A percentile compares a stretch with the other conserved stretches of the same genome.
Evolutionary conservation across 1,140 invertebrate genomes (phyloP).

Genomic region (Berghia stephanieae): DNA sequence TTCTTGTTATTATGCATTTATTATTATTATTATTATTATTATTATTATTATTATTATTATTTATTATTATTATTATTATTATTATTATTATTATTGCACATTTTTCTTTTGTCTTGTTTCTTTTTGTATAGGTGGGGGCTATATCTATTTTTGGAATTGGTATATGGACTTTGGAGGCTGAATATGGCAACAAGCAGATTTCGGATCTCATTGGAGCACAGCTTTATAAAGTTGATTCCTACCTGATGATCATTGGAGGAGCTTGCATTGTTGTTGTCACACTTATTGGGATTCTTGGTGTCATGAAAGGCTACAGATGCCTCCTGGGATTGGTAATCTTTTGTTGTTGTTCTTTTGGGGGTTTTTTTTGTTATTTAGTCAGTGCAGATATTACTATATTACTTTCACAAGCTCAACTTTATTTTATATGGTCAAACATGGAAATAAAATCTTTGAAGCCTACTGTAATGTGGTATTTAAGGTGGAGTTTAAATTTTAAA

Average conservation of each 20-base stretch:
- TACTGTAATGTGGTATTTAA: no score
- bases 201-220: slow-evolving; percentile 47
- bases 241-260: slow-evolving; percentile 51
- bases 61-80: background rate
- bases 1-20: background rate
- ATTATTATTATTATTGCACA: background rate
- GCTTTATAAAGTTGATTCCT: slow-evolving; percentile 53
- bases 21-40: background rate
- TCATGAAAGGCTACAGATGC: slow-evolving; percentile 47
- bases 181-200: slow-evolving; percentile 55
- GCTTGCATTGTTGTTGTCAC: slow-evolving; percentile 48
- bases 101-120: background rate
- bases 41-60: background rate
- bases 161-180: slow-evolving; percentile 53
- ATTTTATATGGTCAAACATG: no score
- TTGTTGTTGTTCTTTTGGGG: no score
- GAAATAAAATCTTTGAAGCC: no score
- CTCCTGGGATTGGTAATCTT: slow-evolving; percentile 55
- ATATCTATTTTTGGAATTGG: slow-evolving; percentile 51
- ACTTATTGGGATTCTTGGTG: slow-evolving; percentile 45
- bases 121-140: slow-evolving; percentile 44
- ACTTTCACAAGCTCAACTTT: no score
- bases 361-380: no score
- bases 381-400: no score
- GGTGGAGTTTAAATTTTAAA: no score